These are phyloP conservation scores for Heliornis fulica DNA, from an alignment of 2,113 vertebrate genomes.

Conservation along the genomic window DNA sequence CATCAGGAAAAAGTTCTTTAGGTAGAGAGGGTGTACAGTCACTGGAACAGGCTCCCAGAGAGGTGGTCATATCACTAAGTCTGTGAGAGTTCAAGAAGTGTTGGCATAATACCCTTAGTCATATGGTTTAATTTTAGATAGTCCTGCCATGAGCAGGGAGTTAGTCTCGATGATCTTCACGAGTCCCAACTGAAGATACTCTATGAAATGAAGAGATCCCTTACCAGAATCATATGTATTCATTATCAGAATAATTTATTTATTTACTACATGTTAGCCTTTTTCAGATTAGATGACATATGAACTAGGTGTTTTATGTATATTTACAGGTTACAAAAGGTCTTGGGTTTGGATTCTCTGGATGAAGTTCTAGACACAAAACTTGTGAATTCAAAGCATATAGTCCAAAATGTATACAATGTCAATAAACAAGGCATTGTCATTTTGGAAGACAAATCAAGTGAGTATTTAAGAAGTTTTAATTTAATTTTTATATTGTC, in stretches of 20 bases:
- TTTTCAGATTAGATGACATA: neutral
- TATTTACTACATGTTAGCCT: neutral
- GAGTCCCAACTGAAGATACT: neutral
- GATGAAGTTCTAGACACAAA: conserved; percentile 80
- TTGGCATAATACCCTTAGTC: accelerated
- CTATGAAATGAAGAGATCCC: neutral
- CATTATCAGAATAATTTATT: neutral
- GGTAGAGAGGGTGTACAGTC: accelerated
- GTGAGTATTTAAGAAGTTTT: conserved; percentile 65
- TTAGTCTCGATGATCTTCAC: neutral
- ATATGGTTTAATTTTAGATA: neutral
- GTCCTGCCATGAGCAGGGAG: neutral
- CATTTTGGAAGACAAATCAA: conserved; percentile 82
- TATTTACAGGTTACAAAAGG: conserved; percentile 80
- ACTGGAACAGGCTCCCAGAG: neutral
- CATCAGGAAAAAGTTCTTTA: neutral
- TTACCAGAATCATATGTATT: neutral
- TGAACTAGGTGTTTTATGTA: neutral
- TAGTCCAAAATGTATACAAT: conserved; percentile 82
- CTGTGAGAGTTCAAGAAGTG: neutral
- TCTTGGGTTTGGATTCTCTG: conserved; percentile 81
- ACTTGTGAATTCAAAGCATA: conserved; percentile 78
- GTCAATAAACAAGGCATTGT: conserved; percentile 84
- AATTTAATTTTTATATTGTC: neutral
- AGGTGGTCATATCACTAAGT: neutral